phyloP scores from a whole-genome alignment of 2,888 invertebrate species.

The Zygaena filipendulae region DNA sequence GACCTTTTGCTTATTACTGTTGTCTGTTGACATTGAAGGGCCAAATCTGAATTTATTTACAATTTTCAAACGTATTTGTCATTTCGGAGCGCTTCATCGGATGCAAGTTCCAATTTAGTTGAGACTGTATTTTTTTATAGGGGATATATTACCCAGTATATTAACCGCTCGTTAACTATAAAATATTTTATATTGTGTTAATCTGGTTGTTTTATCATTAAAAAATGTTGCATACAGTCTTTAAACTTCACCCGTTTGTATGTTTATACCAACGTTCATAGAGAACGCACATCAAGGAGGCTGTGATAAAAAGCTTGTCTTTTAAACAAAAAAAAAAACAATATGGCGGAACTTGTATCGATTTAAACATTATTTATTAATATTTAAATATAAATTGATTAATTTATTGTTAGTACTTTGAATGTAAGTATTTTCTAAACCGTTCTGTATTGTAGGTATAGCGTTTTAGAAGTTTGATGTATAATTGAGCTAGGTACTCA shows the following conservation, averaged over 20 bases:
- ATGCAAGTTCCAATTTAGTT: conserved; percentile 6
- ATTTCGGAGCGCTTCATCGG: conserved; percentile 5
- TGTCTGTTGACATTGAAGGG: no score
- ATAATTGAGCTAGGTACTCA: no score
- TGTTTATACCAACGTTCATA: conserved; percentile 22
- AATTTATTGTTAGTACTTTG: conserved; percentile 36
- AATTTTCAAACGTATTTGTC: conserved; percentile 2
- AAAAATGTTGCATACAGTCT: conserved; percentile 24
- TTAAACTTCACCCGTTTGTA: conserved; percentile 20
- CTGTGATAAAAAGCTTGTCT: conserved; percentile 55
- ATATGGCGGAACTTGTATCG: conserved; percentile 41
- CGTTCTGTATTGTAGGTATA: no score
- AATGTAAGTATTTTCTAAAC: conserved; percentile 60
- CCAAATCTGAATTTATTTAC: neutral
- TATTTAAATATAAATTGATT: conserved; percentile 29
- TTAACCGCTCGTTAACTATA: no score
- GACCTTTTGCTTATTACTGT: no score
- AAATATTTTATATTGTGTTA: no score
- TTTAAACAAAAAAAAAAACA: conserved; percentile 12
- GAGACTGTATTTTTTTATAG: conserved; percentile 4
- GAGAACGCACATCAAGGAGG: conserved; percentile 56
- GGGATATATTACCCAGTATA: no score
- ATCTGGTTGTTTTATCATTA: no score
- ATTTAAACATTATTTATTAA: conserved; percentile 30
- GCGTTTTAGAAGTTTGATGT: conserved; percentile 33